phyloP scores from a whole-genome alignment of 2,113 vertebrate genomes.

The Myotis brandtii region DNA sequence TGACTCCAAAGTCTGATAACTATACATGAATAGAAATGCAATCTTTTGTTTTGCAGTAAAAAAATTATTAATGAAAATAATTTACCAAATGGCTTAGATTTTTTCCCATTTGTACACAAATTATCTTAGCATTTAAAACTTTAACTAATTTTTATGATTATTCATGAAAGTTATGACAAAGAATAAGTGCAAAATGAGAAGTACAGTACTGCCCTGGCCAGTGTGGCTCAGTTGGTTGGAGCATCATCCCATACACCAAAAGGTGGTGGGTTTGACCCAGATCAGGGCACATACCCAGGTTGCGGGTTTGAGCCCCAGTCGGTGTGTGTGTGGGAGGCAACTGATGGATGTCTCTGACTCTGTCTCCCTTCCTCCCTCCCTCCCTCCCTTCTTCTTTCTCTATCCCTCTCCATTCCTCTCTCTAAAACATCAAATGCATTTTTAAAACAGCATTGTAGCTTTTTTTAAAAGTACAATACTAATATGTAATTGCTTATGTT shows the following conservation, averaged over 20 bases:
- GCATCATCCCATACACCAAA: neutral
- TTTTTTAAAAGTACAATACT: neutral
- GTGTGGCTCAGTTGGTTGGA: neutral
- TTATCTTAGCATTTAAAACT: neutral
- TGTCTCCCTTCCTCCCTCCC: too few relatives aligned
- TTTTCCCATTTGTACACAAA: neutral
- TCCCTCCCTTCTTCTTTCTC: too few relatives aligned
- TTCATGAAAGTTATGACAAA: conserved; percentile 31
- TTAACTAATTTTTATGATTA: conserved; percentile 45
- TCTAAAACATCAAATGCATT: neutral
- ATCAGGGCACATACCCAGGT: neutral
- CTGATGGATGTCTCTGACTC: neutral
- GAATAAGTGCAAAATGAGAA: conserved; percentile 46
- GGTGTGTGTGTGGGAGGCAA: neutral
- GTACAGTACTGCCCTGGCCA: neutral
- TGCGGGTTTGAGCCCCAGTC: neutral
- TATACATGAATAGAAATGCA: neutral
- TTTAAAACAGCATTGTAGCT: neutral
- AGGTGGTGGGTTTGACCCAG: neutral
- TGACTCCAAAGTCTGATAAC: neutral
- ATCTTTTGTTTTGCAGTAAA: neutral
- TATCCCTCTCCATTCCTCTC: neutral
- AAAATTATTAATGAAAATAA: conserved; percentile 44
- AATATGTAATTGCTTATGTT: neutral
- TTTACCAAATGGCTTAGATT: conserved; percentile 7